Evolutionary conservation across 2,113 vertebrate genomes (phyloP), one percentile per base, ranked within the genome.

Genomic region (Clarias gariepinus): DNA sequence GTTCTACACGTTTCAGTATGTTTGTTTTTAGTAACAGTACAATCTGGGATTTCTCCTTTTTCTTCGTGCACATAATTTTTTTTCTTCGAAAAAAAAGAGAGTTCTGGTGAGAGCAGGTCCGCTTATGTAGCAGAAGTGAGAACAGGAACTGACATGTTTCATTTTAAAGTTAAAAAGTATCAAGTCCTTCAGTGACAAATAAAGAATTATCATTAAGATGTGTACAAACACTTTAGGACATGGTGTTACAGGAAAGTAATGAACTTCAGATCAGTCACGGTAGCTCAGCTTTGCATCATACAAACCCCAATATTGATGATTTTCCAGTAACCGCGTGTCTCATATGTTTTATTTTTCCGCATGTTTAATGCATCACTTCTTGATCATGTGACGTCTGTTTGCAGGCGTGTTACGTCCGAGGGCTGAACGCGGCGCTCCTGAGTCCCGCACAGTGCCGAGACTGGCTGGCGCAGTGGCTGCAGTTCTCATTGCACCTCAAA

Each of bases 351-450:
- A 25, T 52, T 74, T 7, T n/a, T n/a, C n/a, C n/a, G n/a, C 33
- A 47, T 47, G 47, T 47, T 41, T 21, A 36, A 3, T 13, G 33
- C 18, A 52, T 5, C 41, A 18, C 12, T 13, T 53, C n/a, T n/a
- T n/a, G n/a, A n/a, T 77, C 47, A 77, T 2, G 52, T 77, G 74
- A 28, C 57, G 3, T 55, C 2, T 78, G 47, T 12, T 84, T 79
- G 2, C 89, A 99, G 98, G 98, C 97, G 25, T 99, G 98, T 91
- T 98, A 96, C 61, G 64, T 96, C 12, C 95, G 98, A 5, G 98
- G 98, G 0, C 92, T 99, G 15, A 93, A 96, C 89, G 92, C 95
- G 23, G 89, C 94, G 0, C 84, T 61, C 9, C 89, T 98, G 2
- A 89, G 85, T 55, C 10, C 87, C 25, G 80, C 91, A 0, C 94